phyloP scores from a whole-genome alignment of 1,140 invertebrate species.

The Lepidostoma basale region DNA sequence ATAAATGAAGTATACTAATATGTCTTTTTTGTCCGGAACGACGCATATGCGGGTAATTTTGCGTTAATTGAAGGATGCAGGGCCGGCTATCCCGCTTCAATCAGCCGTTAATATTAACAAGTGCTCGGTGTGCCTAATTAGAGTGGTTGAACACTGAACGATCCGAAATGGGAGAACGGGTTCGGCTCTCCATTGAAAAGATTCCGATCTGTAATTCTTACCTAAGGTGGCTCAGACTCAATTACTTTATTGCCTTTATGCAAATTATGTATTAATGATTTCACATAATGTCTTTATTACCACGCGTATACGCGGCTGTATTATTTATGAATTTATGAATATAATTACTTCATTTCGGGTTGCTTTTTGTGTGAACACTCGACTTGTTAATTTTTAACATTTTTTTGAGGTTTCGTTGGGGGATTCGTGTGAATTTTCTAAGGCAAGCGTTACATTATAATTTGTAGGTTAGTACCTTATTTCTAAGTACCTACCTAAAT shows the following conservation, averaged over 20 bases:
- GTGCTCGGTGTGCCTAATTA: neutral
- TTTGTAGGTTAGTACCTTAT: too few relatives aligned
- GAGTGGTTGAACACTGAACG: conserved; percentile 2
- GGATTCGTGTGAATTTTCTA: too few relatives aligned
- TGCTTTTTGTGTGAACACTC: too few relatives aligned
- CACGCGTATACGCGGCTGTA: too few relatives aligned
- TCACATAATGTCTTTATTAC: neutral
- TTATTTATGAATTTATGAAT: too few relatives aligned
- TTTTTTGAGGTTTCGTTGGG: too few relatives aligned
- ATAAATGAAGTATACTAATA: too few relatives aligned
- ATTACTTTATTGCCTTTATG: conserved; percentile 19
- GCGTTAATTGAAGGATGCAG: neutral
- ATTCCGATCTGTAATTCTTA: conserved; percentile 3
- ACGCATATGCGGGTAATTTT: neutral
- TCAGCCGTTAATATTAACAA: neutral
- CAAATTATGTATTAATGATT: conserved; percentile 11
- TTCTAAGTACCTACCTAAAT: too few relatives aligned
- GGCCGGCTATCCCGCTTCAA: neutral
- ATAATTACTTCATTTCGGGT: too few relatives aligned
- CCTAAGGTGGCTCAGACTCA: neutral
- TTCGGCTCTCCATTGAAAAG: conserved; percentile 8
- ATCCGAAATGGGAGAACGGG: neutral
- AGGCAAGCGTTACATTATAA: too few relatives aligned
- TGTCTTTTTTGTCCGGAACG: too few relatives aligned
- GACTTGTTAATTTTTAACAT: too few relatives aligned